Conservation (phyloP, 2,888 invertebrate genomes). For the Orthosia cruda region DNA sequence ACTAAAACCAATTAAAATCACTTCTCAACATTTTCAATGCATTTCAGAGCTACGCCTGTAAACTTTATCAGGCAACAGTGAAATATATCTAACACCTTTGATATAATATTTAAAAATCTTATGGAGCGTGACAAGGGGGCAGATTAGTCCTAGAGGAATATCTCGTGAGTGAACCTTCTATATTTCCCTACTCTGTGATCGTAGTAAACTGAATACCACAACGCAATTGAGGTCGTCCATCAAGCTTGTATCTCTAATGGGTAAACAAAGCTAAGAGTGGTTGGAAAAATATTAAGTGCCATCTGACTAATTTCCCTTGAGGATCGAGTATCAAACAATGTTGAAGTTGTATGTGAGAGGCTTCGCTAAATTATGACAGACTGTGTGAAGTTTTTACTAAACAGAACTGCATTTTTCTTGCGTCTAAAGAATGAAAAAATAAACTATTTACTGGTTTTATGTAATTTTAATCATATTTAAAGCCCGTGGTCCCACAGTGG, state of each 20-base stretch:
- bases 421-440: background rate
- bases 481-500: too few species aligned
- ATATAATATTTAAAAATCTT: too few species aligned
- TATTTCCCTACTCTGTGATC: background rate
- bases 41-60: too few species aligned
- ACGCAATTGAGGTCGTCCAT: slow-evolving; percentile 54
- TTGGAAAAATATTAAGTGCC: slow-evolving; percentile 62
- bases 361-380: slow-evolving; percentile 4
- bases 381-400: slow-evolving; percentile 7
- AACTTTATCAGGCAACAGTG: too few species aligned
- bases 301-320: slow-evolving; percentile 63
- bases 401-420: background rate
- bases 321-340: slow-evolving; percentile 50
- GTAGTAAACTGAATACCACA: slow-evolving; percentile 23
- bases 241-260: slow-evolving; percentile 61
- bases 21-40: too few species aligned
- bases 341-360: slow-evolving; percentile 23
- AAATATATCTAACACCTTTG: too few species aligned
- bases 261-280: slow-evolving; percentile 59
- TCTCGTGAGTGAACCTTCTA: background rate
- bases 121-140: too few species aligned
- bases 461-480: too few species aligned
- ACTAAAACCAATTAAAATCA: too few species aligned
- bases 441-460: too few species aligned
- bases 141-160: too few species aligned